These are phyloP conservation scores for Tragelaphus oryx DNA, from an alignment of 2,797 vertebrate species.

Conservation along the genomic window DNA sequence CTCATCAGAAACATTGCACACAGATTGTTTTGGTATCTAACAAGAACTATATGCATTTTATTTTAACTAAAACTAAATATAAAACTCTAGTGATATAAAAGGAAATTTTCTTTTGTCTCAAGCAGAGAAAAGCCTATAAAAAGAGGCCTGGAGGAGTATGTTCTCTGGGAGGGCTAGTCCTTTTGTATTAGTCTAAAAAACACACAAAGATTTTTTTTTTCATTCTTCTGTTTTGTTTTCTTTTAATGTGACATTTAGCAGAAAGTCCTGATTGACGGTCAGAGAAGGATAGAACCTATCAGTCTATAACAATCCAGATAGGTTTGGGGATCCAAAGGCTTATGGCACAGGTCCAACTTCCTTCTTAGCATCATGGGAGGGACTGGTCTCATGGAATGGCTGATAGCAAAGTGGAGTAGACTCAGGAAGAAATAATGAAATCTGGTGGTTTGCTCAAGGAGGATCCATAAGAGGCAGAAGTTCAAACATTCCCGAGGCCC, in stretches of 20 bases:
- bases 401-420: not conserved
- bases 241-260: not conserved
- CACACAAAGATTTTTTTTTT: not conserved
- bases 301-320: not conserved
- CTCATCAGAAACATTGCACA: not conserved
- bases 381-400: not conserved
- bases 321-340: not conserved
- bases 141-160: not conserved
- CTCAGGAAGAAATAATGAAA: not conserved
- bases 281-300: not conserved
- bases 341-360: rapidly evolving
- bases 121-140: not conserved
- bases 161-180: not conserved
- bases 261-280: not conserved
- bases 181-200: not conserved
- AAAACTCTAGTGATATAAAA: not conserved
- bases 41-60: not conserved
- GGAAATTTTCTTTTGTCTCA: not conserved
- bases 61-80: not conserved
- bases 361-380: not conserved
- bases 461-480: not conserved
- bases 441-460: not conserved
- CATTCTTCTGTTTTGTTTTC: not conserved
- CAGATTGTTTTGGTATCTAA: not conserved
- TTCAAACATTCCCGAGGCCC: not conserved